These are phyloP conservation scores for Phaethon lepturus DNA, from an alignment of 2,113 vertebrate species.

Conservation along the genomic window DNA sequence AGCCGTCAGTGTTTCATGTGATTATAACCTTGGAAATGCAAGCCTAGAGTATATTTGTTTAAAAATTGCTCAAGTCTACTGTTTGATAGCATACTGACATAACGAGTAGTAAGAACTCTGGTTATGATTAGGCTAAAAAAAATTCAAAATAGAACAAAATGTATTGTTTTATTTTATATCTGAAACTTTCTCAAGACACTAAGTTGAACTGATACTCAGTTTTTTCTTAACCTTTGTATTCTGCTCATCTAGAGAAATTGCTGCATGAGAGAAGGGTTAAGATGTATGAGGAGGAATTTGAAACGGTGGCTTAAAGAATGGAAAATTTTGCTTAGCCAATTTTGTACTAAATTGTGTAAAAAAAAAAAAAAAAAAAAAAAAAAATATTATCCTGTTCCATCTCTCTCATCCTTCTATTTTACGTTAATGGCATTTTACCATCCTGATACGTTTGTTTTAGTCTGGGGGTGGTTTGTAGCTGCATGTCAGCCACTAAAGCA, in stretches of 20 bases:
- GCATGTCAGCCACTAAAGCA: not conserved
- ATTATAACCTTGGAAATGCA: not conserved
- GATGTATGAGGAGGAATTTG: fast-evolving
- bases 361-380: no score
- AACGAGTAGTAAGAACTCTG: not conserved
- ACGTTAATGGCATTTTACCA: not conserved
- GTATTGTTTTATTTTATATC: not conserved
- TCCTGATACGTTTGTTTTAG: not conserved
- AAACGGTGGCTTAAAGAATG: not conserved
- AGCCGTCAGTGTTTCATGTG: not conserved
- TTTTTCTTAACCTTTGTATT: not conserved
- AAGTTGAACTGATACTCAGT: not conserved
- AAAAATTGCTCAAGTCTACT: not conserved
- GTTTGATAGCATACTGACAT: not conserved
- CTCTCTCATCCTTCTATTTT: not conserved
- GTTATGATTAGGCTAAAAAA: not conserved
- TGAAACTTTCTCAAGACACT: not conserved
- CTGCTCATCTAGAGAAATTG: not conserved
- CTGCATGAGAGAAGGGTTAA: not conserved
- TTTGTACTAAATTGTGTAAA: not conserved
- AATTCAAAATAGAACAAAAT: not conserved
- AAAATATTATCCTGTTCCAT: not conserved
- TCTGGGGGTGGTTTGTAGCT: not conserved
- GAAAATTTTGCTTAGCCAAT: not conserved
- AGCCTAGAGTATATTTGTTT: not conserved